Percentiles rank a stretch among this genome's conserved stretches.
Evolutionary conservation across 2,113 vertebrate species (phyloP).

Genomic region (Rallus limicola): DNA sequence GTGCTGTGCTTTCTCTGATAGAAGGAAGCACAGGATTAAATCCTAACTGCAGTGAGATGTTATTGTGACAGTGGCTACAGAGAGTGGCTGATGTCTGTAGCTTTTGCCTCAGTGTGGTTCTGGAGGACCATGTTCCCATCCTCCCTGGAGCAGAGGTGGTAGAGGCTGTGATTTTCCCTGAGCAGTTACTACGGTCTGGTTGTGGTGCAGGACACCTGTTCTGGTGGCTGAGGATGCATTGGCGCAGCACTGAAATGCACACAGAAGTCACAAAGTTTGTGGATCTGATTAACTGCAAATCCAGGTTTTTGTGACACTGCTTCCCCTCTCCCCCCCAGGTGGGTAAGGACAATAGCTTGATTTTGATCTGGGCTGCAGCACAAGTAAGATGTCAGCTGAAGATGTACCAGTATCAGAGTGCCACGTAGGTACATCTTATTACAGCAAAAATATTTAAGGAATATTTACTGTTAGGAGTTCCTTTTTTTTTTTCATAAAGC

Average conservation of each 20-base stretch:
- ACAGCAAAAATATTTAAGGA: not conserved
- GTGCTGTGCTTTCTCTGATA: not conserved
- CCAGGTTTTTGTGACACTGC: not conserved
- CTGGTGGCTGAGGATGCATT: not conserved
- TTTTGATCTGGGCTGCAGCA: not conserved
- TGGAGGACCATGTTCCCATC: not conserved
- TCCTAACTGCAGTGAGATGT: not conserved
- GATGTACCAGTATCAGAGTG: not conserved
- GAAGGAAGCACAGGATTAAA: not conserved
- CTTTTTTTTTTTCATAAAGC: not conserved
- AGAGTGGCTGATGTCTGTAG: not conserved
- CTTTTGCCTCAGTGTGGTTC: accelerated
- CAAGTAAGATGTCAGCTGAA: not conserved
- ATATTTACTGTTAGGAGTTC: not conserved
- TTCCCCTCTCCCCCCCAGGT: not conserved
- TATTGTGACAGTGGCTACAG: not conserved
- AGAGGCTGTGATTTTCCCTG: too few species aligned
- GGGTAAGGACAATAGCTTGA: not conserved
- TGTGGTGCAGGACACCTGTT: not conserved
- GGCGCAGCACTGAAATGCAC: not conserved
- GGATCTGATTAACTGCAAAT: not conserved
- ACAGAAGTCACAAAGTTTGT: not conserved
- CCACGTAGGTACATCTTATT: not conserved
- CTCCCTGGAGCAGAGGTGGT: not conserved
- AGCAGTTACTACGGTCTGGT: not conserved